Evolutionary conservation across 2,888 invertebrate genomes (phyloP).

Genomic region (Megamerina dolium): DNA sequence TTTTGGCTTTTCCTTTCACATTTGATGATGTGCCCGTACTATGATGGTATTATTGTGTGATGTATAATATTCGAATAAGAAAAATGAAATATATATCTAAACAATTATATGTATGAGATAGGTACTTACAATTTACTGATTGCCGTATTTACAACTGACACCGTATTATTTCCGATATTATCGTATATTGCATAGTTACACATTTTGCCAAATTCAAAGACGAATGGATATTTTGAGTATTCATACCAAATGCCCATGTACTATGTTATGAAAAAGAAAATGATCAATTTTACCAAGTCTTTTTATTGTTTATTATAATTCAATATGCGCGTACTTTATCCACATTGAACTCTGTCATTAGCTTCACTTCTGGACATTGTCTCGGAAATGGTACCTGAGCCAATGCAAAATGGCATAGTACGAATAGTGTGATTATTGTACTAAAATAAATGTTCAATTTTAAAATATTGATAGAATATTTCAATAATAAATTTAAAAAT

Average conservation of each 20-base stretch:
- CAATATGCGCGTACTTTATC: slow-evolving; percentile 47
- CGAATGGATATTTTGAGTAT: slow-evolving; percentile 66
- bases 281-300: too few species aligned
- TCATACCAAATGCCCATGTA: slow-evolving; percentile 76
- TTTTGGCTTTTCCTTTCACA: slow-evolving; percentile 34
- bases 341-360: slow-evolving; percentile 57
- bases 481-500: too few species aligned
- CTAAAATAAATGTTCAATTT: too few species aligned
- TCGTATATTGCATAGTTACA: slow-evolving; percentile 67
- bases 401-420: slow-evolving; percentile 15
- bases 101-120: too few species aligned
- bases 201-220: slow-evolving; percentile 68
- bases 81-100: too few species aligned
- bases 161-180: slow-evolving; percentile 48
- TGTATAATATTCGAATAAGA: not conserved
- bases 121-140: slow-evolving; percentile 39
- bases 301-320: not conserved
- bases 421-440: too few species aligned
- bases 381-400: slow-evolving; percentile 62
- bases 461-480: too few species aligned
- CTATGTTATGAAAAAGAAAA: slow-evolving; percentile 44
- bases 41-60: not conserved
- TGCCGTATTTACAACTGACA: slow-evolving; percentile 52
- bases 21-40: slow-evolving; percentile 33
- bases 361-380: slow-evolving; percentile 58